phyloP scores from a whole-genome alignment of 2,113 vertebrate genomes.

The Dicrurus megarhynchus region DNA sequence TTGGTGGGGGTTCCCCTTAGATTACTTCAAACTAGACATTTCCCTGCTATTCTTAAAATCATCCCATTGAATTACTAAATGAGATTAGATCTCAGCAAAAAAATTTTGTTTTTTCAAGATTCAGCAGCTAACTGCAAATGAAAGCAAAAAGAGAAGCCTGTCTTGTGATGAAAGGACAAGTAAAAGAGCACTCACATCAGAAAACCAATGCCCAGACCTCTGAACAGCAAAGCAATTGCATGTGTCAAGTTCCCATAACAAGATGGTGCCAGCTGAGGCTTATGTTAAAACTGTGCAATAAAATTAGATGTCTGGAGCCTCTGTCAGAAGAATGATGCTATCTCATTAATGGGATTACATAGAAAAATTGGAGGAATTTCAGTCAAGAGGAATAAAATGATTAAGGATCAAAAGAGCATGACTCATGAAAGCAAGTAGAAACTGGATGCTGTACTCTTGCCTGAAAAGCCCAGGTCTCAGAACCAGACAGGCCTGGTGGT shows the following conservation, averaged over 20 bases:
- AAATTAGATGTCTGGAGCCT: slow-evolving; percentile 35
- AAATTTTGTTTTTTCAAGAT: neutral
- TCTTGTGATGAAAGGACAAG: neutral
- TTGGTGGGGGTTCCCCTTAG: neutral
- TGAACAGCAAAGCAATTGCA: slow-evolving; percentile 8
- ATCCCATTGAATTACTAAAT: neutral
- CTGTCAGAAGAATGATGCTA: slow-evolving; percentile 39
- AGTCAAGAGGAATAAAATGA: slow-evolving; percentile 43
- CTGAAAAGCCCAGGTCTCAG: neutral
- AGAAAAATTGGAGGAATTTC: slow-evolving; percentile 40
- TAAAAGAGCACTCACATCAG: neutral
- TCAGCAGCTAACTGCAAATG: neutral
- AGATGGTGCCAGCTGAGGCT: slow-evolving; percentile 19
- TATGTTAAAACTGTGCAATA: slow-evolving; percentile 27
- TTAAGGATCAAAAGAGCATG: slow-evolving; percentile 26
- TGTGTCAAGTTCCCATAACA: neutral
- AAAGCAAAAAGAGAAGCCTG: neutral
- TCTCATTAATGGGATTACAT: slow-evolving; percentile 50
- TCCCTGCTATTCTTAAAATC: neutral
- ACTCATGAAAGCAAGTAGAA: neutral
- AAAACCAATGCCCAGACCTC: neutral
- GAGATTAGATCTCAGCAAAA: neutral
- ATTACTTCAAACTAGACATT: neutral
- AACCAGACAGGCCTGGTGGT: neutral
- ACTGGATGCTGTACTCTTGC: neutral